A percentile compares a stretch with the other conserved stretches of the same genome.
phyloP scores from a whole-genome alignment of 2,797 vertebrate genomes.

The Ciconia nigra region DNA sequence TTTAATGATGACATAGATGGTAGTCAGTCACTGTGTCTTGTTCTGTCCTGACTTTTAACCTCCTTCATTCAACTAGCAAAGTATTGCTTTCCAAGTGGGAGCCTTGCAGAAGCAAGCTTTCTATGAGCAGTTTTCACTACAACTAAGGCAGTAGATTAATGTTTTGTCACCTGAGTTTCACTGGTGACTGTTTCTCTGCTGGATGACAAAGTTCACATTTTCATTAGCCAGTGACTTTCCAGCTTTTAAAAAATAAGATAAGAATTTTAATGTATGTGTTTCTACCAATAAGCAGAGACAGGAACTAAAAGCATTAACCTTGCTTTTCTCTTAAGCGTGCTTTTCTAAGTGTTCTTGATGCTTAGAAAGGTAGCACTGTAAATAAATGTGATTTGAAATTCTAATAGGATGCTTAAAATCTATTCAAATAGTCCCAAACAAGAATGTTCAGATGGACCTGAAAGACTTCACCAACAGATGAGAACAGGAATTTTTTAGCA shows the following conservation, averaged over 20 bases:
- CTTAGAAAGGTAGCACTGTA: not conserved
- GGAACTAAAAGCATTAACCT: not conserved
- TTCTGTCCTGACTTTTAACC: not conserved
- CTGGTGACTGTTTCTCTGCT: not conserved
- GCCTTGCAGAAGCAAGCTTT: not conserved
- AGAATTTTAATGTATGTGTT: not conserved
- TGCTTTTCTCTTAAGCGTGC: not conserved
- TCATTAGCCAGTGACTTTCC: not conserved
- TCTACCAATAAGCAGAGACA: not conserved
- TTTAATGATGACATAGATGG: not conserved
- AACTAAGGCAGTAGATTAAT: not conserved
- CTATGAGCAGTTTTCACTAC: not conserved
- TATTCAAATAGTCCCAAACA: not conserved
- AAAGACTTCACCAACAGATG: not conserved
- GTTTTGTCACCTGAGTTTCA: not conserved
- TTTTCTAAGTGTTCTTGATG: not conserved
- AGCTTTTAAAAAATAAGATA: not conserved
- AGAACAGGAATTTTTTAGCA: constrained; percentile 6
- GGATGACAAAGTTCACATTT: not conserved
- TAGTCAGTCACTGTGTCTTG: not conserved
- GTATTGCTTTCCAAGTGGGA: not conserved
- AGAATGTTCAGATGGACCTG: not conserved
- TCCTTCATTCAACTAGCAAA: not conserved
- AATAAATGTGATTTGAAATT: constrained; percentile 18
- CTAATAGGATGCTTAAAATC: not conserved